Evolutionary conservation across 2,888 invertebrate species (phyloP), one percentile per base, ranked within the genome.

Genomic region (Masnerella sp.): DNA sequence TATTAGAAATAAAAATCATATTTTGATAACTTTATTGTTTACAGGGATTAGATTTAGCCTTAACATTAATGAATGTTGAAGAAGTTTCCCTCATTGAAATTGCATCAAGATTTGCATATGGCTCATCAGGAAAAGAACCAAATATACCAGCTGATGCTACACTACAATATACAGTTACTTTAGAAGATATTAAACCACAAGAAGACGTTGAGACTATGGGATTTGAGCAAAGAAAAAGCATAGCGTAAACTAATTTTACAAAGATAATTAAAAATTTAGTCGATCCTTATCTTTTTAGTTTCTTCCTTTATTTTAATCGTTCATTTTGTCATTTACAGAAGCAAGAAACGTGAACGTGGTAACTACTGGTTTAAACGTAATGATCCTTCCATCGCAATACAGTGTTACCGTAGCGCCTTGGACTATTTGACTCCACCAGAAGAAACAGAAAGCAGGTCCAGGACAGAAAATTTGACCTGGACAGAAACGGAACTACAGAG

Each of bases 321-420:
- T 25, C 34, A 30, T 17, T 4, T 42, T 15, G 36, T 67, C 43
- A 34, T 68, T 58, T 76, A 18, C 80, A 93, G 94, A 9, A 92
- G 92, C 79, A 89, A 90, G 68, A 96, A 95, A 84, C 91, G 96
- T 71, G 93, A 94, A 80, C 91, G 95, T 59, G 98, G 97, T 4
- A 97, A 97, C 87, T 96, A 94, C 91, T 95, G 95, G 93, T 97
- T 95, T 85, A 90, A 91, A 15, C 91, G 97, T 45, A 92, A 92
- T 17, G 97, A 97, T 82, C 92, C 92, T 56, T 91, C 91, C 25
- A 89, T 93, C 15, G 96, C 97, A 0, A 93, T 97, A 62, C 95
- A 95, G 82, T 91, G 96, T 79, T 98, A 98, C 87, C 90, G 95
- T 79, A 92, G 95, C 74, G 96, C 96, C 70, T 87, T 97, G 9